Evolutionary conservation across 2,797 vertebrate genomes (phyloP).

Genomic region (Manis crassicaudata): DNA sequence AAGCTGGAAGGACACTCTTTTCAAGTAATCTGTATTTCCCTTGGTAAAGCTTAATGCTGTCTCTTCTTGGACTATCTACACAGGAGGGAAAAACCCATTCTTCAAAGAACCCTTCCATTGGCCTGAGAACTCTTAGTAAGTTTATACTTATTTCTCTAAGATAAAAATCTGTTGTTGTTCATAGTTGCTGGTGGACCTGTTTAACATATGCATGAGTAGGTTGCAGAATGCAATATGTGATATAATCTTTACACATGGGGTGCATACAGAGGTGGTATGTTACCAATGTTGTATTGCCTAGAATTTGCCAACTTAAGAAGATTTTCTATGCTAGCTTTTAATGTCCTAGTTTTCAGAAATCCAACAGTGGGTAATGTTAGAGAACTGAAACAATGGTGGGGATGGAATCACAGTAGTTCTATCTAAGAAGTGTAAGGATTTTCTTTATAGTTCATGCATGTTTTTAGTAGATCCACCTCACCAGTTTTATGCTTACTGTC

Average conservation of each 20-base stretch:
- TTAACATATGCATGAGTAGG: neutral
- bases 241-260: neutral
- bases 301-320: neutral
- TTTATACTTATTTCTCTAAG: constrained; percentile 12
- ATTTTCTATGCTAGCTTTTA: neutral
- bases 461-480: neutral
- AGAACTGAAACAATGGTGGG: neutral
- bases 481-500: neutral
- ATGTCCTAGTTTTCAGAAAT: constrained; percentile 4
- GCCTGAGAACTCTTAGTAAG: neutral
- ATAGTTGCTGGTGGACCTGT: neutral
- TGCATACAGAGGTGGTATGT: neutral
- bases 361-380: neutral
- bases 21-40: neutral
- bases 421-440: neutral
- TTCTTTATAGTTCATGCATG: neutral
- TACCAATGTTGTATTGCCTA: neutral
- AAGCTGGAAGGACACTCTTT: neutral
- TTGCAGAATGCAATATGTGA: neutral
- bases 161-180: neutral
- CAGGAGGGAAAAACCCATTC: neutral
- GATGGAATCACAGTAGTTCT: neutral
- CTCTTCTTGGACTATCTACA: neutral
- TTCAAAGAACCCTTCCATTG: neutral
- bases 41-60: neutral